Conservation (phyloP, 2,888 invertebrate genomes). For the Andrena fulva region DNA sequence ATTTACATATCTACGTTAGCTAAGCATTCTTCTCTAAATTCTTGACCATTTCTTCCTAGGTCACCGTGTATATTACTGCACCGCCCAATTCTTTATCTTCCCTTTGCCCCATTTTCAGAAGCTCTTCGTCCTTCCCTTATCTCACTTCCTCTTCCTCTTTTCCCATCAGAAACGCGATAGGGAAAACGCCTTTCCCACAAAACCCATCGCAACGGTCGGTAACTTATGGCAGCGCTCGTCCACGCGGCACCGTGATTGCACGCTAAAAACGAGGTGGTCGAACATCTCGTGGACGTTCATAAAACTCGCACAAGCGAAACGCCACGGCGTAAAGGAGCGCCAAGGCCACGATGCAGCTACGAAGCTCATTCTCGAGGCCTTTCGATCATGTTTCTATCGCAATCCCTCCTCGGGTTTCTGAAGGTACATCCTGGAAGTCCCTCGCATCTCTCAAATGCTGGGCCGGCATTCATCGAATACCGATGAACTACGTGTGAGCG, state of each 20-base stretch:
- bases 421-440: constrained; percentile 12
- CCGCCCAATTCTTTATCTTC: constrained; percentile 5
- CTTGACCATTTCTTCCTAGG: background rate
- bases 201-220: background rate
- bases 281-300: background rate
- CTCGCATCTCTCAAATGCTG: background rate
- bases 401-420: background rate
- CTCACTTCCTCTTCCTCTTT: background rate
- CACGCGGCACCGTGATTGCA: constrained; percentile 2
- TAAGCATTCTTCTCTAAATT: no score
- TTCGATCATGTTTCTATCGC: background rate
- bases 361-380: background rate
- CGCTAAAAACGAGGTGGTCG: background rate
- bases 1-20: no score
- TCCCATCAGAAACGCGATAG: background rate
- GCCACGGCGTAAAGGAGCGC: background rate
- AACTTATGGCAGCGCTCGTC: background rate
- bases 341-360: background rate
- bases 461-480: background rate
- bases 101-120: background rate
- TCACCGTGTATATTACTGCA: background rate
- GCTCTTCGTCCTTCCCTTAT: background rate
- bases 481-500: background rate
- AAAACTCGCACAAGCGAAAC: background rate
- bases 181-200: background rate